These are phyloP conservation scores for Pachyramphus minor DNA, from an alignment of 2,113 vertebrate species.

Conservation along the genomic window DNA sequence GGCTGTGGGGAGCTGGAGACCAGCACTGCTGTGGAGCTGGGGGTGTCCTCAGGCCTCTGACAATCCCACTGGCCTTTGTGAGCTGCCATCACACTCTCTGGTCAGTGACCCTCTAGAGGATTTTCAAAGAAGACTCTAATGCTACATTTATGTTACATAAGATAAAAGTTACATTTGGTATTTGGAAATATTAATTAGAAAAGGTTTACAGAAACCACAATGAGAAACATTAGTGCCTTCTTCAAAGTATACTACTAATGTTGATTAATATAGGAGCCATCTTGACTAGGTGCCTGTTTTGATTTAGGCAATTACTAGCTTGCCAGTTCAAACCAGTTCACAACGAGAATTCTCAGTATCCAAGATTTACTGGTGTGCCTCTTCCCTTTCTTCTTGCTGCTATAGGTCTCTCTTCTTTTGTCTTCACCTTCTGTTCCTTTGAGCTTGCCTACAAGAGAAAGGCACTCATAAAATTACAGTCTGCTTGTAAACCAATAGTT, in stretches of 20 bases:
- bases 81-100: neutral
- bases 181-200: neutral
- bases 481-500: neutral
- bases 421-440: neutral
- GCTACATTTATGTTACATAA: neutral
- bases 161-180: neutral
- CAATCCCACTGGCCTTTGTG: neutral
- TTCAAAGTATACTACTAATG: neutral
- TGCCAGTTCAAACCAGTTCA: neutral
- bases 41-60: neutral
- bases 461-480: neutral
- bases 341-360: neutral
- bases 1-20: neutral
- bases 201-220: neutral
- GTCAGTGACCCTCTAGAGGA: neutral
- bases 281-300: conserved; percentile 10
- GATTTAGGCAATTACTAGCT: conserved; percentile 22
- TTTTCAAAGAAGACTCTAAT: neutral
- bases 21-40: neutral
- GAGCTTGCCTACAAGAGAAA: neutral
- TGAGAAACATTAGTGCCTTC: neutral
- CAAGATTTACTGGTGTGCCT: neutral
- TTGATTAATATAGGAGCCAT: neutral
- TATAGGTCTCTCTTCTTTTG: neutral
- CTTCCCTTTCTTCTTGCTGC: neutral